Evolutionary conservation across 2,797 vertebrate species (phyloP).

Genomic region (Neosilurus hyrtlii): DNA sequence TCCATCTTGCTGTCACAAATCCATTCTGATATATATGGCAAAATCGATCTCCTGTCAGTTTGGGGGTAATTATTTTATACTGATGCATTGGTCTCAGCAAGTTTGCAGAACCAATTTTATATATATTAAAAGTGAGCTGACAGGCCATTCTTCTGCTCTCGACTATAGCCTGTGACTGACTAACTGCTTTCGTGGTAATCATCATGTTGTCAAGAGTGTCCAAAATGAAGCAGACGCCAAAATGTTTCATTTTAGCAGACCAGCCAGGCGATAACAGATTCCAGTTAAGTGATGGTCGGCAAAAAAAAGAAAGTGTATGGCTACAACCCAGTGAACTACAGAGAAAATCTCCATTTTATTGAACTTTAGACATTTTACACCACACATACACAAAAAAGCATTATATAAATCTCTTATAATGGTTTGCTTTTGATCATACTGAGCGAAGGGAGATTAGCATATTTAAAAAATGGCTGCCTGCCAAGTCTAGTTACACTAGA

Average conservation of each 20-base stretch:
- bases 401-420: slow-evolving; percentile 24
- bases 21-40: slow-evolving; percentile 31
- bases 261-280: slow-evolving; percentile 15
- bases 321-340: slow-evolving; percentile 14
- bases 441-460: slow-evolving; percentile 26
- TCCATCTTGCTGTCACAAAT: slow-evolving; percentile 35
- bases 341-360: slow-evolving; percentile 1
- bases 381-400: background rate
- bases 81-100: slow-evolving; percentile 43
- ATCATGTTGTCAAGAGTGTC: slow-evolving; percentile 17
- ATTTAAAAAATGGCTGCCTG: slow-evolving; percentile 18
- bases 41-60: slow-evolving; percentile 47
- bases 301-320: slow-evolving; percentile 14
- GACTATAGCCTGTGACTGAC: slow-evolving; percentile 25
- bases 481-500: background rate
- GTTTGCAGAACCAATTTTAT: slow-evolving; percentile 44
- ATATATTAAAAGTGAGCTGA: slow-evolving; percentile 47
- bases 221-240: slow-evolving; percentile 4
- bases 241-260: slow-evolving; percentile 7
- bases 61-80: slow-evolving; percentile 45
- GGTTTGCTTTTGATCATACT: slow-evolving; percentile 25
- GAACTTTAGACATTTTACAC: slow-evolving; percentile 8
- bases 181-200: slow-evolving; percentile 24
- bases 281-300: slow-evolving; percentile 22
- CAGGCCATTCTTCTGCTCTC: slow-evolving; percentile 35